A percentile compares a stretch with the other conserved stretches of the same genome.
Conservation (phyloP, 1,140 invertebrate species). For the Adoxophyes honmai region DNA sequence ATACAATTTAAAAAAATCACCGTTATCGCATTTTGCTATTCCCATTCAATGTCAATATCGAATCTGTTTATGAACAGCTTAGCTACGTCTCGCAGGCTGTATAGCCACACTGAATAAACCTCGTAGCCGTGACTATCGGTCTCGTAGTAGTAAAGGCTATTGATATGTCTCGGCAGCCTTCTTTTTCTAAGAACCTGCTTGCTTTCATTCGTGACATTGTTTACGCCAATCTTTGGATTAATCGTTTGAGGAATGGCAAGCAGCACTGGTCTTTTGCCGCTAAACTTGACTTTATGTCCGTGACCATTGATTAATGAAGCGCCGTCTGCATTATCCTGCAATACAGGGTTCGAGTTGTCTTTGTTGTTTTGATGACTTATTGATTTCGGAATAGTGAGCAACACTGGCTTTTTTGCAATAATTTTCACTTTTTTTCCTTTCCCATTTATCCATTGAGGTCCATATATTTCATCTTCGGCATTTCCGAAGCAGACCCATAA, state of each 20-base stretch:
- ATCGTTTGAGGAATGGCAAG: too few relatives aligned
- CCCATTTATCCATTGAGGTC: too few relatives aligned
- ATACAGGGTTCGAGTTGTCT: too few relatives aligned
- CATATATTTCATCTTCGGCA: too few relatives aligned
- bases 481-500: too few relatives aligned
- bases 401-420: not conserved
- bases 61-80: slow-evolving; percentile 16
- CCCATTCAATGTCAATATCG: slow-evolving; percentile 6
- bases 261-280: too few relatives aligned
- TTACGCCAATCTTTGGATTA: not conserved
- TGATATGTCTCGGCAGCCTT: not conserved
- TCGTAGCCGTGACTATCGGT: not conserved
- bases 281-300: too few relatives aligned
- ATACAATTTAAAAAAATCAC: too few relatives aligned
- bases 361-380: not conserved
- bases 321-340: not conserved
- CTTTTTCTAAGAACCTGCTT: not conserved
- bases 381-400: not conserved
- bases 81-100: slow-evolving; percentile 19
- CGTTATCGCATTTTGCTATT: too few relatives aligned
- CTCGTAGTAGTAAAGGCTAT: slow-evolving; percentile 17
- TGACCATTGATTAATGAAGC: too few relatives aligned
- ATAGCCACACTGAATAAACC: slow-evolving; percentile 16
- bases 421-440: too few relatives aligned
- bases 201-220: slow-evolving; percentile 3